Evolutionary conservation across 1,140 invertebrate species (phyloP), one percentile per base, ranked within the genome.

Genomic region (Phenacoccus solenopsis): DNA sequence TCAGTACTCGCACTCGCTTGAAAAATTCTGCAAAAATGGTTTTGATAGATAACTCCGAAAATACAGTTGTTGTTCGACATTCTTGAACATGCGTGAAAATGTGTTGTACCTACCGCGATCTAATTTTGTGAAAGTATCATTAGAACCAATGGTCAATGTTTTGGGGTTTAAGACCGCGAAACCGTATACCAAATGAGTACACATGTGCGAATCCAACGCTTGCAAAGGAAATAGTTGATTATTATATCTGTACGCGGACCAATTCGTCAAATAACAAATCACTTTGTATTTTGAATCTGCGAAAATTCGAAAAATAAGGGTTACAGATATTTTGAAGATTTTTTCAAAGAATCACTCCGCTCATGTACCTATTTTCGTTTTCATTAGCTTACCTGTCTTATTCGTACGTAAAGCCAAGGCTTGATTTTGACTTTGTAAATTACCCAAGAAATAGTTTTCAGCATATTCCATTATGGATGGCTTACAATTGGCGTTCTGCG

Each of bases 241-340:
- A 4, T 82, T 85, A 73, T 83, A 84, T 83, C 84, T 82, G 74
- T 88, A 88, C 79, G 84, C 86, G 9, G 87, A 86, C 88, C 88
- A 89, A 73, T 87, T 88, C 1, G 87, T 87, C 73, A 87, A 88
- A 75, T 90, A 90, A 75, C 88, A 90, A n/a, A 88, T 83, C 9
- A 89, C 78, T 75, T 87, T 85, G 20, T 80, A 82, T 59, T 74
- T 13, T 28, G 74, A 73, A 13, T 38, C 70, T 56, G n/a, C 4
- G 16, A 20, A 16, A 59, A 59, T 9, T 59, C 56, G 7, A 59
- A 22, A 59, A 16, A 22, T 59, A 20, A 5, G 20, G 16, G 21
- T 20, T 7, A 20, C 16, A 59, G 21, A 59, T 59, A 59, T 59
- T 59, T 20, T 20, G 21, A 20, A 16, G 20, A 59, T 59, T 16